These are phyloP conservation scores for Cosmorhoe ocellata DNA, from an alignment of 2,888 invertebrate genomes.

Conservation along the genomic window DNA sequence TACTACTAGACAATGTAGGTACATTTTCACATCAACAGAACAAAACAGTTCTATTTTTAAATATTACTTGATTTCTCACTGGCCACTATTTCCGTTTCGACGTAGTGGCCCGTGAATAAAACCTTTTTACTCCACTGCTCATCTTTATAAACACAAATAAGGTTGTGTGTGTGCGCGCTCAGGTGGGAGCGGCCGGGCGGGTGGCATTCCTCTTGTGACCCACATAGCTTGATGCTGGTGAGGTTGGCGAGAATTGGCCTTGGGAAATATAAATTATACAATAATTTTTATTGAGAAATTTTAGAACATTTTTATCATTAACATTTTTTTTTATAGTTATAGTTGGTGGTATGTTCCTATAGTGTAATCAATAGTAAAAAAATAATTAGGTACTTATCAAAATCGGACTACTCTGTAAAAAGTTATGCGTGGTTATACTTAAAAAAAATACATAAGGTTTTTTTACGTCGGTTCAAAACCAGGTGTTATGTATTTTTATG, in stretches of 20 bases:
- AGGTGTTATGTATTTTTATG: too few relatives aligned
- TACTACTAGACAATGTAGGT: too few relatives aligned
- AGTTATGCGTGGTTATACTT: too few relatives aligned
- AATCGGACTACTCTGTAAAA: too few relatives aligned
- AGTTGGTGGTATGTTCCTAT: too few relatives aligned
- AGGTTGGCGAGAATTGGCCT: constrained; percentile 34
- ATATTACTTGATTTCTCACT: constrained; percentile 1
- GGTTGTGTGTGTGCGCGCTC: constrained; percentile 39
- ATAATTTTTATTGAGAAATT: not conserved
- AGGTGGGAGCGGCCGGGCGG: constrained; percentile 74
- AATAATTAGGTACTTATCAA: too few relatives aligned
- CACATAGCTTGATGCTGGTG: constrained; percentile 56
- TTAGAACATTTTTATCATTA: not conserved
- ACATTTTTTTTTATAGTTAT: too few relatives aligned
- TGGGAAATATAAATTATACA: constrained; percentile 10
- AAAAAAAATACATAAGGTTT: too few relatives aligned
- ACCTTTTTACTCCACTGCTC: constrained; percentile 28
- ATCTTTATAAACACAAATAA: constrained; percentile 33
- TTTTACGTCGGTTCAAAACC: too few relatives aligned
- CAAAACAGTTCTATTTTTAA: constrained; percentile 2
- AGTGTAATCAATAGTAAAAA: too few relatives aligned
- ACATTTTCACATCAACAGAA: too few relatives aligned
- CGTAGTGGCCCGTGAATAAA: constrained; percentile 18
- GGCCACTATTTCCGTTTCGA: constrained; percentile 6
- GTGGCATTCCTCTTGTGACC: constrained; percentile 77